Conservation (phyloP, 1,140 invertebrate species). For the Panagrolaimus sp. region DNA sequence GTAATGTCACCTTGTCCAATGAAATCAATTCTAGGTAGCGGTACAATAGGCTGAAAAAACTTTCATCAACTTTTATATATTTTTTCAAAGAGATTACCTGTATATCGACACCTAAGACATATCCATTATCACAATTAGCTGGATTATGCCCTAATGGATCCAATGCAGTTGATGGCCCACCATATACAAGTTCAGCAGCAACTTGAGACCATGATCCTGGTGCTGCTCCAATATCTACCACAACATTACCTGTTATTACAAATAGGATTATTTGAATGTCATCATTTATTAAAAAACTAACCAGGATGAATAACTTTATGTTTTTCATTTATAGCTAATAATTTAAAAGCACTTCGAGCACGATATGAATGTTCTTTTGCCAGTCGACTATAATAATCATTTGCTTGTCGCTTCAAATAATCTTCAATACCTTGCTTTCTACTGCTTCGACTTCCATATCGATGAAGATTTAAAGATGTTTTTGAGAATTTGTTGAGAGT, state of each 20-base stretch:
- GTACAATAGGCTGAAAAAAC: conserved; percentile 70
- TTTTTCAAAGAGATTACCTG: too few relatives aligned
- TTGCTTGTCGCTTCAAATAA: conserved; percentile 29
- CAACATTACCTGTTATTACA: conserved; percentile 60
- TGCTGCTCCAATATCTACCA: conserved; percentile 85
- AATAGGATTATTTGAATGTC: neutral
- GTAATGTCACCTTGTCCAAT: conserved; percentile 64
- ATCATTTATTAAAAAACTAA: conserved; percentile 2
- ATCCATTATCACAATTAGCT: neutral
- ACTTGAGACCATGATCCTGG: conserved; percentile 93
- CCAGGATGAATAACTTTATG: conserved; percentile 74
- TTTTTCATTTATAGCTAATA: conserved; percentile 86
- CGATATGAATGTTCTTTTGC: conserved; percentile 61
- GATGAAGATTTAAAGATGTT: too few relatives aligned
- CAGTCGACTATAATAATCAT: conserved; percentile 22
- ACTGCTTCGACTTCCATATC: too few relatives aligned
- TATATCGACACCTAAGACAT: conserved; percentile 35
- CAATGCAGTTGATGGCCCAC: neutral
- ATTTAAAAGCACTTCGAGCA: conserved; percentile 90
- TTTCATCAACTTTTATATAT: neutral
- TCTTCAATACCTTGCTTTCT: neutral
- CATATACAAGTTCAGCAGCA: conserved; percentile 64
- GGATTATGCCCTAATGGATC: neutral
- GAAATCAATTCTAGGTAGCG: conserved; percentile 75
- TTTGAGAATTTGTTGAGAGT: too few relatives aligned